phyloP scores from a whole-genome alignment of 2,113 vertebrate genomes.

The Alethe diademata region DNA sequence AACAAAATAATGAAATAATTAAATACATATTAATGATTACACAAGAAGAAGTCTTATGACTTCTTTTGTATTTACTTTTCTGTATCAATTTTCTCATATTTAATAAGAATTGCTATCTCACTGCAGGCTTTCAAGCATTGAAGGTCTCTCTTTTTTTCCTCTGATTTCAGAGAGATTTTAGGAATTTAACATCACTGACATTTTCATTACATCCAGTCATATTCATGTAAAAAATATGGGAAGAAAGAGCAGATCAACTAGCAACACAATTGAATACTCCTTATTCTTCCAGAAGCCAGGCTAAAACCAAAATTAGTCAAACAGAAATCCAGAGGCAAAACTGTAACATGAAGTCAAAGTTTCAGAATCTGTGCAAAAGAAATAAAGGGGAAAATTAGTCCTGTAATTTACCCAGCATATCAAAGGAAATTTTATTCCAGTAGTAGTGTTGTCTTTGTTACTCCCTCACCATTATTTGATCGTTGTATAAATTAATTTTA shows the following conservation, averaged over 20 bases:
- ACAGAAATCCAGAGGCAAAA: neutral
- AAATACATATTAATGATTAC: neutral
- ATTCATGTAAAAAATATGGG: neutral
- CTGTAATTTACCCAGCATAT: neutral
- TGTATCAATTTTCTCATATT: neutral
- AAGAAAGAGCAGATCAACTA: neutral
- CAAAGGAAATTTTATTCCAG: neutral
- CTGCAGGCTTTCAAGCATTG: neutral
- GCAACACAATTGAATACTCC: neutral
- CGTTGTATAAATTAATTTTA: neutral
- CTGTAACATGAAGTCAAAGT: neutral
- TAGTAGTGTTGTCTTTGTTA: neutral
- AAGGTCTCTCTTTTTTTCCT: neutral
- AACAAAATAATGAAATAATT: neutral
- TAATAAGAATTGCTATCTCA: neutral
- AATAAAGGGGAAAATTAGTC: neutral
- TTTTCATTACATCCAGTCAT: neutral
- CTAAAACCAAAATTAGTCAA: neutral
- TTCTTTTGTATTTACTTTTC: neutral
- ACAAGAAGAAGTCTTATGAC: neutral
- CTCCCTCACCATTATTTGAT: neutral
- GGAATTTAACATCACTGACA: rapidly evolving
- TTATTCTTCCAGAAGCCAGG: neutral
- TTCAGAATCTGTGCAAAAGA: neutral
- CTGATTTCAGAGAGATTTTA: neutral